Conservation (phyloP, 1,140 invertebrate genomes). For the Caenorhabditis brenneri region DNA sequence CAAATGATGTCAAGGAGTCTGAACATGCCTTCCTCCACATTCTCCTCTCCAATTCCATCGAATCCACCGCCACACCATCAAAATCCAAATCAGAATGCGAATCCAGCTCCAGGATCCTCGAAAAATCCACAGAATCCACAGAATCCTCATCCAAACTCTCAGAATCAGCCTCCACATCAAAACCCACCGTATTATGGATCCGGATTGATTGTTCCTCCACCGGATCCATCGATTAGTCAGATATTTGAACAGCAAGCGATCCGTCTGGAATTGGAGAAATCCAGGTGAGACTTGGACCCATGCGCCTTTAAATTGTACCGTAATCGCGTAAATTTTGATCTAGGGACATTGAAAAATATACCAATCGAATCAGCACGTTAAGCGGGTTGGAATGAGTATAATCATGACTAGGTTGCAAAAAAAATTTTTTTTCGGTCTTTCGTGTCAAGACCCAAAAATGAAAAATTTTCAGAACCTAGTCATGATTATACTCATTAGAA, state of each 20-base stretch:
- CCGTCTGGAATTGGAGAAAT: slow-evolving; percentile 26
- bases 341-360: too few relatives aligned
- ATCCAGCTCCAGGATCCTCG: neutral
- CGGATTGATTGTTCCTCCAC: slow-evolving; percentile 50
- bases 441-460: too few relatives aligned
- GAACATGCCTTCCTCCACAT: neutral
- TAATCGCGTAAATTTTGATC: too few relatives aligned
- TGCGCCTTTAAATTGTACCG: too few relatives aligned
- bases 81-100: neutral
- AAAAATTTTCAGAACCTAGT: too few relatives aligned
- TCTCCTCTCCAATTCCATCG: neutral
- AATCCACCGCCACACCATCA: neutral
- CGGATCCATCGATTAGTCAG: slow-evolving; percentile 31
- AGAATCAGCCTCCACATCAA: slow-evolving; percentile 72
- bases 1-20: slow-evolving; percentile 25
- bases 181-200: slow-evolving; percentile 46
- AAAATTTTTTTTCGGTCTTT: too few relatives aligned
- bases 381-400: too few relatives aligned
- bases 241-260: slow-evolving; percentile 21
- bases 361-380: too few relatives aligned
- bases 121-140: neutral
- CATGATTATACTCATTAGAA: too few relatives aligned
- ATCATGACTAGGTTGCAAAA: too few relatives aligned
- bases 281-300: slow-evolving; percentile 37
- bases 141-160: neutral